A percentile compares a stretch with the other conserved stretches of the same genome.
Evolutionary conservation across 2,888 invertebrate species (phyloP).

Genomic region (Drosophila meridiana): DNA sequence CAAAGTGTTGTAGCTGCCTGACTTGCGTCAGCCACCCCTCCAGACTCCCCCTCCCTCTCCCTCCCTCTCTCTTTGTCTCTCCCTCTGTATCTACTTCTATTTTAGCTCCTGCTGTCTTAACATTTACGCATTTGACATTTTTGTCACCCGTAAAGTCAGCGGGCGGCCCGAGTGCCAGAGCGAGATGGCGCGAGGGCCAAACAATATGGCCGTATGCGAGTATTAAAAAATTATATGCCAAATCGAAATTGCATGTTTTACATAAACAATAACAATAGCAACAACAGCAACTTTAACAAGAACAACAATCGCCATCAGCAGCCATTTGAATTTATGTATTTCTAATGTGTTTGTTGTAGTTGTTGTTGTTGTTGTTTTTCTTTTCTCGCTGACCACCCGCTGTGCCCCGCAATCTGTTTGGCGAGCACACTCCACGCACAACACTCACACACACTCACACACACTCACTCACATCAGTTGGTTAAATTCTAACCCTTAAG

Average conservation of each 20-base stretch:
- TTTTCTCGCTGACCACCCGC: conserved; percentile 52
- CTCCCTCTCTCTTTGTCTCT: background rate
- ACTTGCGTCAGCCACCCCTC: background rate
- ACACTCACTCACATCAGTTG: conserved; percentile 16
- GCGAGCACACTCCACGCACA: conserved; percentile 23
- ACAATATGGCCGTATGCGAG: conserved; percentile 29
- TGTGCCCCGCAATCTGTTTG: conserved; percentile 59
- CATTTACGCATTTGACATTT: conserved; percentile 79
- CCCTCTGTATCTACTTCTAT: conserved; percentile 3
- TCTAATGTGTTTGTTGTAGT: conserved; percentile 60
- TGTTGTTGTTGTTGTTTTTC: background rate
- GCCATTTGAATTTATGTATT: conserved; percentile 63
- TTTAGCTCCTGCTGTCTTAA: conserved; percentile 65
- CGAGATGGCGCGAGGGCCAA: background rate
- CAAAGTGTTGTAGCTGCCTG: conserved; percentile 6
- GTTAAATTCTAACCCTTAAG: conserved; percentile 73
- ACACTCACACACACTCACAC: conserved; percentile 7
- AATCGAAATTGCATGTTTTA: conserved; percentile 82
- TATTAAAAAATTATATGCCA: conserved; percentile 81
- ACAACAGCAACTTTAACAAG: conserved; percentile 53
- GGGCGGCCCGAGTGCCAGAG: conserved; percentile 51
- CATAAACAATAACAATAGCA: conserved; percentile 71
- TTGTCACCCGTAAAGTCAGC: conserved; percentile 79
- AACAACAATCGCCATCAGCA: conserved; percentile 42
- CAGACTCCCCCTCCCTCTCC: background rate